A percentile compares a stretch with the other conserved stretches of the same genome.
These are phyloP conservation scores for Argentina silus DNA, from an alignment of 2,797 vertebrate species.

Conservation along the genomic window DNA sequence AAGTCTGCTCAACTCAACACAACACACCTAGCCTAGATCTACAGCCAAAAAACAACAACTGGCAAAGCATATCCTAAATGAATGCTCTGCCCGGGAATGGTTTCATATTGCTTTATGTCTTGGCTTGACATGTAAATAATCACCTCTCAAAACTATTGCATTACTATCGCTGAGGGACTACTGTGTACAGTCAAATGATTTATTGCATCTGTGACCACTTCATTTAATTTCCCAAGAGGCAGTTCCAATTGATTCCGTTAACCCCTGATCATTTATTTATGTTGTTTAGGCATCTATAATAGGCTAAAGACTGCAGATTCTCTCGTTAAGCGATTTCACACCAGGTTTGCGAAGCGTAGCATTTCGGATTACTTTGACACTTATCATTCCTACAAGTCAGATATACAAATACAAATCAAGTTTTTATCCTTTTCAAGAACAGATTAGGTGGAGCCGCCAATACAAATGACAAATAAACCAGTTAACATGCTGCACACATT, in stretches of 20 bases:
- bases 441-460: conserved; percentile 2
- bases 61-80: not conserved
- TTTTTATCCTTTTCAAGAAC: not conserved
- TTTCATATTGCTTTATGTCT: conserved; percentile 1
- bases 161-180: not conserved
- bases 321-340: not conserved
- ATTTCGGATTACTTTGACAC: not conserved
- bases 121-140: conserved; percentile 31
- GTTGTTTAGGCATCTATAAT: conserved; percentile 17
- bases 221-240: conserved; percentile 47
- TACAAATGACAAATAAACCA: not conserved
- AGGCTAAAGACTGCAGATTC: conserved; percentile 8
- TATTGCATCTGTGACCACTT: conserved; percentile 31
- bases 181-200: conserved; percentile 29
- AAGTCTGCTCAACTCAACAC: not conserved
- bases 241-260: conserved; percentile 30
- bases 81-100: not conserved
- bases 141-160: conserved; percentile 24
- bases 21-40: not conserved
- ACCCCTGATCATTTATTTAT: conserved; percentile 42
- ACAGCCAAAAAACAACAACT: not conserved
- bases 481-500: not conserved
- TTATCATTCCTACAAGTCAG: conserved; percentile 1
- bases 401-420: conserved; percentile 13
- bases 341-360: not conserved